phyloP scores from a whole-genome alignment of 30 jellyfish, hydroid and myxozoan species.

The Mastigias papua region DNA sequence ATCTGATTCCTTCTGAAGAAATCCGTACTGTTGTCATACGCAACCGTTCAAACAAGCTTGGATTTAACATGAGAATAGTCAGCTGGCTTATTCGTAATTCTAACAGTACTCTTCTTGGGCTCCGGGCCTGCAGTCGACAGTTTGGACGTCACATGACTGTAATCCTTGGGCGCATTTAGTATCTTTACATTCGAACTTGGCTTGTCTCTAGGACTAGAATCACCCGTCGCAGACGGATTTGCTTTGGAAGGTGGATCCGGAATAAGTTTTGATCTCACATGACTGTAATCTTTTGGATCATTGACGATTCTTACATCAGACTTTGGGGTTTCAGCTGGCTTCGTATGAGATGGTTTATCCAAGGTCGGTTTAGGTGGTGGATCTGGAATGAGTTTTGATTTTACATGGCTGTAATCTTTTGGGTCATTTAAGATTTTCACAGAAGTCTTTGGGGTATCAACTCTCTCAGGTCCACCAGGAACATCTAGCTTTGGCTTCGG shows the following conservation, averaged over 20 bases:
- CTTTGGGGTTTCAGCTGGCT: constrained; percentile 29
- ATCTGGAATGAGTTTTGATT: constrained; percentile 54
- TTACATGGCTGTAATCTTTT: constrained; percentile 65
- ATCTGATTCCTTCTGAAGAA: too few relatives aligned
- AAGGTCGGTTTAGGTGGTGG: constrained; percentile 24
- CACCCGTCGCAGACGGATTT: constrained; percentile 25
- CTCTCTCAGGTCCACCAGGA: constrained; percentile 1
- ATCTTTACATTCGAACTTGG: constrained; percentile 52
- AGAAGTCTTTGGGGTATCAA: not conserved
- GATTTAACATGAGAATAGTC: constrained; percentile 77
- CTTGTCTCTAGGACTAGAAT: constrained; percentile 36
- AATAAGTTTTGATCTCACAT: constrained; percentile 47
- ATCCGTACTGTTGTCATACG: too few relatives aligned
- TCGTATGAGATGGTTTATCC: constrained; percentile 4
- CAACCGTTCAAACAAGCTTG: constrained; percentile 28
- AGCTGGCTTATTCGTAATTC: constrained; percentile 59
- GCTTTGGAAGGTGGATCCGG: constrained; percentile 41
- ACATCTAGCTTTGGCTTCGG: constrained; percentile 27
- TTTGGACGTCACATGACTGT: constrained; percentile 54
- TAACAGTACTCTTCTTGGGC: constrained; percentile 47
- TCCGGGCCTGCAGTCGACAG: constrained; percentile 10
- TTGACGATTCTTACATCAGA: constrained; percentile 54
- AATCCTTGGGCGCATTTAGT: constrained; percentile 56
- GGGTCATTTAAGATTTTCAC: constrained; percentile 75
- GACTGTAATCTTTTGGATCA: constrained; percentile 69